Conservation (phyloP, 1,140 invertebrate species). For the Meteorus sp. region DNA sequence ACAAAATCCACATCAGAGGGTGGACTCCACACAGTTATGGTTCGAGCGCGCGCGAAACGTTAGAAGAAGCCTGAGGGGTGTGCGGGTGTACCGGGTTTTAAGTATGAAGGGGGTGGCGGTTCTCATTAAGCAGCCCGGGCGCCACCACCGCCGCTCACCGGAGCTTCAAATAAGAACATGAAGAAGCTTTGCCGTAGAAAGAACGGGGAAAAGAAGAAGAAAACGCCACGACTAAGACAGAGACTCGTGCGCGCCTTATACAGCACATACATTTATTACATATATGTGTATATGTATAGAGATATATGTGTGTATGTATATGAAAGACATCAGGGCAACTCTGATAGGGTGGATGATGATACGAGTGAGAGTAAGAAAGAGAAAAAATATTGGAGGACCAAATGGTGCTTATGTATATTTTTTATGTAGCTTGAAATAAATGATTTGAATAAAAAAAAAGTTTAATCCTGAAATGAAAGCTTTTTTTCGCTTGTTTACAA, state of each 20-base stretch:
- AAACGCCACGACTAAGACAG: conserved; percentile 49
- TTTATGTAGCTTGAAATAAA: not conserved
- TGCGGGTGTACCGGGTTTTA: too few species aligned
- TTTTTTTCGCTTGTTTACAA: too few species aligned
- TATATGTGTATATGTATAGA: conserved; percentile 9
- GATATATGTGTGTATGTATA: not conserved
- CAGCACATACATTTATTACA: conserved; percentile 24
- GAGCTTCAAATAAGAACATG: conserved; percentile 56
- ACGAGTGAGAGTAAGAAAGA: too few species aligned
- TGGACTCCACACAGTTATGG: too few species aligned
- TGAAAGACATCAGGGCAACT: too few species aligned
- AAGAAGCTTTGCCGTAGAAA: conserved; percentile 36
- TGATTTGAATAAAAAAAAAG: too few species aligned
- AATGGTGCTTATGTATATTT: not conserved
- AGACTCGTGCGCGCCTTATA: conserved; percentile 22
- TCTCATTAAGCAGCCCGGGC: conserved; percentile 59
- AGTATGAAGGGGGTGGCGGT: conserved; percentile 44
- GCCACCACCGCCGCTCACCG: conserved; percentile 45
- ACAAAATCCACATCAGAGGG: too few species aligned
- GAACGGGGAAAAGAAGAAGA: conserved; percentile 51
- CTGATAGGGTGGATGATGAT: too few species aligned
- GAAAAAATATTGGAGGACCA: too few species aligned
- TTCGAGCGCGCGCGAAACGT: too few species aligned
- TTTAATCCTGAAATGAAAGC: too few species aligned
- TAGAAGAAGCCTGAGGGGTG: too few species aligned